Evolutionary conservation across 2,113 vertebrate species (phyloP).

Genomic region (Cyanoramphus novaezelandiae): DNA sequence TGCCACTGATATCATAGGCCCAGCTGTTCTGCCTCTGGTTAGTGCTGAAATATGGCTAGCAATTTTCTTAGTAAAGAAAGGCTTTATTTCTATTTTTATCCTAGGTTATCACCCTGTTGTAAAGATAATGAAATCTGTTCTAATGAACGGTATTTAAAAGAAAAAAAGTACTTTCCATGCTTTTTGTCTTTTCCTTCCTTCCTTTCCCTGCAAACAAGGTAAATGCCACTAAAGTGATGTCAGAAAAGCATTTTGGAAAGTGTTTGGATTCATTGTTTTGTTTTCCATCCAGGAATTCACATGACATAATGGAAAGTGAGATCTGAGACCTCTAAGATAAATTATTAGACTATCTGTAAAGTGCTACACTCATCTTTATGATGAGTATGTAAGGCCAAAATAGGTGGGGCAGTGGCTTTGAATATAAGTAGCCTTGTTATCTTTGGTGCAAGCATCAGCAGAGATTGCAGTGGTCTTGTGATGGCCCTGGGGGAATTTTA

Average conservation of each 20-base stretch:
- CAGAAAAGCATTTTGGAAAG: constrained; percentile 23
- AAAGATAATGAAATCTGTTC: not conserved
- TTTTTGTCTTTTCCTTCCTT: constrained; percentile 19
- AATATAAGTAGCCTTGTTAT: constrained; percentile 37
- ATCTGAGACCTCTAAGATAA: not conserved
- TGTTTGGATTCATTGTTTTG: not conserved
- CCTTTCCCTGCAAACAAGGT: not conserved
- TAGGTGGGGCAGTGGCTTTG: not conserved
- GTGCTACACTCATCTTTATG: constrained; percentile 21
- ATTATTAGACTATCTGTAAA: not conserved
- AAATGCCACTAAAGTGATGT: not conserved
- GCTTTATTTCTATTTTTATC: constrained; percentile 9
- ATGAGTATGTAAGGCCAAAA: constrained; percentile 8
- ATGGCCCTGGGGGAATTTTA: not conserved
- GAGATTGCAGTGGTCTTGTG: not conserved
- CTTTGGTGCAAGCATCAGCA: constrained; percentile 16
- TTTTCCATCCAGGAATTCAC: constrained; percentile 34
- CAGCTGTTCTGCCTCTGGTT: constrained; percentile 3
- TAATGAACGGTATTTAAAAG: not conserved
- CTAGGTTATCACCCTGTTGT: not conserved
- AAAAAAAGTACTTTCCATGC: not conserved
- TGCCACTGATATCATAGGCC: not conserved
- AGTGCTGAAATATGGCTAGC: not conserved
- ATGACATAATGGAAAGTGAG: not conserved
- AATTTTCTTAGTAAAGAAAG: not conserved